Percentiles rank a stretch among this genome's conserved stretches.
These are phyloP conservation scores for Luffia ferchaultella DNA, from an alignment of 2,888 invertebrate species.

Conservation along the genomic window DNA sequence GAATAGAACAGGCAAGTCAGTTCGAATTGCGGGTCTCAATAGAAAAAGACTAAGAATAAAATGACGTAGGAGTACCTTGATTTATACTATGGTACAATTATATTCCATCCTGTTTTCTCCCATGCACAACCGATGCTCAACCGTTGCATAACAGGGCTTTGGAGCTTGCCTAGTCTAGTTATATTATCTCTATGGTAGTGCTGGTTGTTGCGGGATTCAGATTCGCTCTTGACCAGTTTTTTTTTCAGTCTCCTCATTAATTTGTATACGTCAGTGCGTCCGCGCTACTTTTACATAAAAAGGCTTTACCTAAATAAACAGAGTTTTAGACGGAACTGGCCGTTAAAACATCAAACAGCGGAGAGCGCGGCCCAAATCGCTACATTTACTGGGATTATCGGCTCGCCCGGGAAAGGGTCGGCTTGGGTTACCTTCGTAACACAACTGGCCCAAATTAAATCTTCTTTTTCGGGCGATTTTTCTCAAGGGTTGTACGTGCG, in stretches of 20 bases:
- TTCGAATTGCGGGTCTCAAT: too few relatives aligned
- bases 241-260: background rate
- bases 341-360: constrained; percentile 53
- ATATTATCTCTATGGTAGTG: too few relatives aligned
- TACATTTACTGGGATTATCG: constrained; percentile 49
- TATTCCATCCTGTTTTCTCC: too few relatives aligned
- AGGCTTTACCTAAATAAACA: constrained; percentile 32
- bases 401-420: constrained; percentile 16
- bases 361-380: constrained; percentile 21
- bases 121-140: too few relatives aligned
- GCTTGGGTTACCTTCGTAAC: constrained; percentile 13
- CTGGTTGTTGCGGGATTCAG: too few relatives aligned
- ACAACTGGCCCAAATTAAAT: constrained; percentile 45
- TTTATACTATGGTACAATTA: too few relatives aligned
- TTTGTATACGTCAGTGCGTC: background rate
- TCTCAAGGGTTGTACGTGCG: constrained; percentile 53
- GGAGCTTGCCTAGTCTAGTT: too few relatives aligned
- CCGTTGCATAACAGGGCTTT: too few relatives aligned
- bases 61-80: too few relatives aligned
- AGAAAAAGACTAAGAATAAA: too few relatives aligned
- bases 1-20: too few relatives aligned
- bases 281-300: constrained; percentile 7
- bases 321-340: constrained; percentile 34
- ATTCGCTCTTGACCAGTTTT: too few relatives aligned
- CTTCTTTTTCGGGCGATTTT: constrained; percentile 60